These are phyloP conservation scores for Perodicticus potto DNA, from an alignment of 2,797 vertebrate species.

Conservation along the genomic window DNA sequence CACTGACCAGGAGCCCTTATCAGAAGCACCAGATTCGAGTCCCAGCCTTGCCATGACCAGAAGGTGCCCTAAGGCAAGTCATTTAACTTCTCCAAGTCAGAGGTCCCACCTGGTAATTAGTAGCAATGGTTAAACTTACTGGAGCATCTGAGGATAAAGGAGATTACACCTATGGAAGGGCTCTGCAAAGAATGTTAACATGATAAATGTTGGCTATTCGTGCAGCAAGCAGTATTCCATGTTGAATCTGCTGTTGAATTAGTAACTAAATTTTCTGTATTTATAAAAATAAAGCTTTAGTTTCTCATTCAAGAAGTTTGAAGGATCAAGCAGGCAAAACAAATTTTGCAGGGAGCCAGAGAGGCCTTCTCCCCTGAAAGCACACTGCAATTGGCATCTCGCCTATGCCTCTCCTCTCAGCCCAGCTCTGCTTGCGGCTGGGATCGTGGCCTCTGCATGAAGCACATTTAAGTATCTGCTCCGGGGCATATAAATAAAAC, in stretches of 20 bases:
- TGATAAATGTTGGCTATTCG: not conserved
- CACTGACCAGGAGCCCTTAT: not conserved
- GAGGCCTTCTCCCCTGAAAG: slow-evolving; percentile 21
- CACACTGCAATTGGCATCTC: not conserved
- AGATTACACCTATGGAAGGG: fast-evolving
- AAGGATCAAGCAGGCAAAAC: not conserved
- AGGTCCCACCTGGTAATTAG: not conserved
- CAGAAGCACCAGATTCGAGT: not conserved
- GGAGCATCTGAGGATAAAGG: not conserved
- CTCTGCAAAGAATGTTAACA: not conserved
- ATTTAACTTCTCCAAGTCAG: not conserved
- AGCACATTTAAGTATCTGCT: slow-evolving; percentile 3
- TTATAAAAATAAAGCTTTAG: slow-evolving; percentile 54
- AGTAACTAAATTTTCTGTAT: slow-evolving; percentile 43
- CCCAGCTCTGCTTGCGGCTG: not conserved
- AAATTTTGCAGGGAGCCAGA: not conserved
- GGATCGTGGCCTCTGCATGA: not conserved
- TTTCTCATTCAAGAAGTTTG: slow-evolving; percentile 31
- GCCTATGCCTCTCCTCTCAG: fast-evolving
- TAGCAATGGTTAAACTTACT: not conserved
- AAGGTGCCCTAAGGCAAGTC: not conserved
- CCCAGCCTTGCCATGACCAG: not conserved
- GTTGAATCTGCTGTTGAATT: not conserved
- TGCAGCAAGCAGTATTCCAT: not conserved
- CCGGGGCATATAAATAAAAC: slow-evolving; percentile 72